These are phyloP conservation scores for Crocodylus rhombifer DNA, from an alignment of 2,797 vertebrate genomes.

Conservation along the genomic window DNA sequence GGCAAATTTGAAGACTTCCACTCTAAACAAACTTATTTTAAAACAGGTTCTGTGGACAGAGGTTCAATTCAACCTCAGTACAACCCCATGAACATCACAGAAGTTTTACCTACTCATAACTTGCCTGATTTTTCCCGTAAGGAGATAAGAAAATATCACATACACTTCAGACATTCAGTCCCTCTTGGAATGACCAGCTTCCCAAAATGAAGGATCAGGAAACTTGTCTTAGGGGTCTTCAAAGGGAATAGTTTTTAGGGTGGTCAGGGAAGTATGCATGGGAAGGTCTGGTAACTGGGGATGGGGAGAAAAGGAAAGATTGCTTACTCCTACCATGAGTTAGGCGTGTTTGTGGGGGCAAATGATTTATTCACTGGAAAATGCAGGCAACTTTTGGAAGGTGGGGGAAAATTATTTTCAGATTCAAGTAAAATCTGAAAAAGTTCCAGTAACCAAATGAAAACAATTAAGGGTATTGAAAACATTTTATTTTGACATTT, in stretches of 20 bases:
- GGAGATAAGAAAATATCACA: background rate
- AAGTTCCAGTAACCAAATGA: background rate
- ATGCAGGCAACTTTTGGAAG: background rate
- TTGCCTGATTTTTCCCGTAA: background rate
- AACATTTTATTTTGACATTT: background rate
- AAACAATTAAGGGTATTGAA: background rate
- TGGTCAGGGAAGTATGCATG: background rate
- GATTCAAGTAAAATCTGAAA: background rate
- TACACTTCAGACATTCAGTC: background rate
- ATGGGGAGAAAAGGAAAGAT: background rate
- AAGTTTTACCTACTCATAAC: background rate
- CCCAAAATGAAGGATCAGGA: background rate
- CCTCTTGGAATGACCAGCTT: background rate
- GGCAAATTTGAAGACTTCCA: background rate
- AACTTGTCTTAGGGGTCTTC: background rate
- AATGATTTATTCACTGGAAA: background rate
- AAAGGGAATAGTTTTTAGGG: background rate
- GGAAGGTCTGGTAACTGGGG: background rate
- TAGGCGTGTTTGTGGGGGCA: background rate
- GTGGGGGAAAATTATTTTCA: background rate
- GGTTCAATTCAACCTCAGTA: background rate
- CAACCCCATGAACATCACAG: background rate
- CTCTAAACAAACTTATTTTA: slow-evolving; percentile 11
- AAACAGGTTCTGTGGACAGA: background rate
- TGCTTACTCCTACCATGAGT: background rate